These are phyloP conservation scores for Minunthozetes semirufus DNA, from an alignment of 2,888 invertebrate genomes.

Conservation along the genomic window DNA sequence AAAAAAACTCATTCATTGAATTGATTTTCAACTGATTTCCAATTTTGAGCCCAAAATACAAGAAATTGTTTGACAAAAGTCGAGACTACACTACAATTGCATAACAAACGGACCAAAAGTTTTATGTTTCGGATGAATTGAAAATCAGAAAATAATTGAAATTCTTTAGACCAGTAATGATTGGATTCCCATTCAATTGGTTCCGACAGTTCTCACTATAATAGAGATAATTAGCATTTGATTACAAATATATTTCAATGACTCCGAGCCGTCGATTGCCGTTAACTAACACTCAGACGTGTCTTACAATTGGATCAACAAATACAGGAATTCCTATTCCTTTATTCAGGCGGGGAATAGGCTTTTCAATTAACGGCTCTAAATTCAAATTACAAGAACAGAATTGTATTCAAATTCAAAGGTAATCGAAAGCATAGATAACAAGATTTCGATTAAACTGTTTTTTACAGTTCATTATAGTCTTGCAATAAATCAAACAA, in stretches of 20 bases:
- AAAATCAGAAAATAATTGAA: neutral
- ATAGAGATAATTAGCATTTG: slow-evolving; percentile 12
- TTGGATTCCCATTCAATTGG: neutral
- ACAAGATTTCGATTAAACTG: neutral
- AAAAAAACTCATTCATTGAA: too few species aligned
- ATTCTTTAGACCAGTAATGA: slow-evolving; percentile 1
- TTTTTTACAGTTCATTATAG: neutral
- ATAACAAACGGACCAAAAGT: neutral
- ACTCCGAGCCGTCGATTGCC: too few species aligned
- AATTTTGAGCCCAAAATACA: too few species aligned
- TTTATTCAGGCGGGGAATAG: neutral
- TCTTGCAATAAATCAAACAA: neutral
- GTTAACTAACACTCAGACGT: neutral
- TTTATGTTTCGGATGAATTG: neutral
- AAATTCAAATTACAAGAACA: neutral
- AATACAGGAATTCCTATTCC: neutral
- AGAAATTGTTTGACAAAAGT: too few species aligned
- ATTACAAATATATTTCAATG: neutral
- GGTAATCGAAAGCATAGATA: neutral
- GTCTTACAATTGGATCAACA: neutral
- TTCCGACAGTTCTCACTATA: neutral
- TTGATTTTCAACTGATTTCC: too few species aligned
- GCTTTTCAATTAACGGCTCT: neutral
- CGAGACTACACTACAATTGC: too few species aligned
- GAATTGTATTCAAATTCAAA: neutral